Evolutionary conservation across 2,888 invertebrate genomes (phyloP), one percentile per base, ranked within the genome.

Genomic region (Mythimna ferrago): DNA sequence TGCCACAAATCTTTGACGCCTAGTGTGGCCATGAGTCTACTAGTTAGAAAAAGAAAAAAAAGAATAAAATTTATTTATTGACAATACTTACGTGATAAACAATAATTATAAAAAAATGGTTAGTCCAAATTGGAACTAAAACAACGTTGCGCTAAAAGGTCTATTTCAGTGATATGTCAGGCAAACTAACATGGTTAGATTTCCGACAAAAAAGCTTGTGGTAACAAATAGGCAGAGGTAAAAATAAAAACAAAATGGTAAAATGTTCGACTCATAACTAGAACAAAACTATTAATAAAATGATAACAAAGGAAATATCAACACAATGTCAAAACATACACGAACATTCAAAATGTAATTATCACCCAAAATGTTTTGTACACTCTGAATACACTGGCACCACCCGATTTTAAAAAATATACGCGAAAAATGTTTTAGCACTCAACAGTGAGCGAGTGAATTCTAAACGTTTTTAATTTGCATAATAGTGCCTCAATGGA

Each of bases 391-490:
- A 63, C 62, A 14, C 51, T 44, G 26, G 35, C 58, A 44, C 48
- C 64, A 53, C 26, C 10, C 16, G 61, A 74, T 67, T 69, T 78
- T 44, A 53, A 74, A 48, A 26, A 74, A 75, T 61, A 71, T 54
- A 75, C 51, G 72, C 44, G 51, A 60, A 75, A 76, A 76, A 79
- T 76, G 72, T 79, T 78, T 78, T 68, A 73, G 63, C 73, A 64
- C 69, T 76, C 48, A 62, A 68, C 70, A 63, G 74, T 62, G 53
- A 74, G 41, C 57, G 76, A 84, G 63, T 62, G 82, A 73, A 79
- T 68, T 68, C 73, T 71, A 79, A 84, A 84, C 73, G 73, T 71
- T 76, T 78, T 79, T 82, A 76, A 83, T 83, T 79, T 83, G 48
- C 79, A 82, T 84, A 83, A 82, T 73, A 84, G 79, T 79, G 53